Evolutionary conservation across 37 sponge, comb jelly and placozoan genomes (phyloP).

Genomic region (Trichoplax adhaerens): DNA sequence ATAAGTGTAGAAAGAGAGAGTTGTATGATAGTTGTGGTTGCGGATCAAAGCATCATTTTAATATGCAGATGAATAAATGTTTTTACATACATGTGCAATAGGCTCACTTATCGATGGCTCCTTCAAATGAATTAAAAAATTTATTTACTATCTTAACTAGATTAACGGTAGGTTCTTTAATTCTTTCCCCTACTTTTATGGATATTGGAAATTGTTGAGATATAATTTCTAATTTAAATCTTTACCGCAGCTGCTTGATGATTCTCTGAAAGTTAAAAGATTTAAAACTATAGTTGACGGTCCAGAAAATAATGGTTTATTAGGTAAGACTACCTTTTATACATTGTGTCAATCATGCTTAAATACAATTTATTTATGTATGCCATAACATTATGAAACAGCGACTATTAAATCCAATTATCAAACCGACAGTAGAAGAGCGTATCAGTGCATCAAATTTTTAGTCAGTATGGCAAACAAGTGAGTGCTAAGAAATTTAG

Average conservation of each 20-base stretch:
- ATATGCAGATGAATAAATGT: not conserved
- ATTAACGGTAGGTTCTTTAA: constrained; percentile 4
- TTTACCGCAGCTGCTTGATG: constrained; percentile 31
- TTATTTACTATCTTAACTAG: not conserved
- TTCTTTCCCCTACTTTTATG: not conserved
- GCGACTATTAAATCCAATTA: too few relatives aligned
- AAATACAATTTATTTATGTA: too few relatives aligned
- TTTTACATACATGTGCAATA: not conserved
- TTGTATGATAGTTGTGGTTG: constrained; percentile 7
- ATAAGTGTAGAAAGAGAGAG: constrained; percentile 10
- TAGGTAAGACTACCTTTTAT: constrained; percentile 1
- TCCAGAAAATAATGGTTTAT: constrained; percentile 27
- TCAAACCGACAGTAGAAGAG: constrained; percentile 43
- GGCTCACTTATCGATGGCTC: not conserved
- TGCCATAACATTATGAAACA: too few relatives aligned
- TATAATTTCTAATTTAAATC: too few relatives aligned
- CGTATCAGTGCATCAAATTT: constrained; percentile 90
- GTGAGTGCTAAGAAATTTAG: constrained; percentile 10
- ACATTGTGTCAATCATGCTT: too few relatives aligned
- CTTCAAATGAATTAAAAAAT: constrained; percentile 4
- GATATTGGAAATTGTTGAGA: too few relatives aligned
- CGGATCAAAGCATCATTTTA: constrained; percentile 1
- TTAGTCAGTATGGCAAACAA: constrained; percentile 59
- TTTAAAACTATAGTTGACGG: constrained; percentile 40
- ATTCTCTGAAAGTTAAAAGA: constrained; percentile 42